Evolutionary conservation across 1,140 invertebrate genomes (phyloP).

Genomic region (Heliothis virescens): DNA sequence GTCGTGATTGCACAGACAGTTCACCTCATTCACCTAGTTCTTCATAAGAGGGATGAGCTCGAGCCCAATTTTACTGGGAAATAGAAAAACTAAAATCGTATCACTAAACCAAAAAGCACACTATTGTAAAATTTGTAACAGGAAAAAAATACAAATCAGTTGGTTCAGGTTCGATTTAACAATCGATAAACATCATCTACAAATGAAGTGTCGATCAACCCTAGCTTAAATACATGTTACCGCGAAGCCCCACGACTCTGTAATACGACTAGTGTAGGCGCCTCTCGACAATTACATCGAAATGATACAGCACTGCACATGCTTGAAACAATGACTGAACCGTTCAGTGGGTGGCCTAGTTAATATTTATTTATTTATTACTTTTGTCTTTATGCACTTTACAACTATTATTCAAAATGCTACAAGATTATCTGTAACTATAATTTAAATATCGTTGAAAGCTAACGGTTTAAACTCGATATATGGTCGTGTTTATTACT

Average conservation of each 20-base stretch:
- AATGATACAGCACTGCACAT: constrained; percentile 67
- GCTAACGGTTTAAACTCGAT: background rate
- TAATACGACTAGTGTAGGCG: constrained; percentile 68
- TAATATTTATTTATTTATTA: constrained; percentile 59
- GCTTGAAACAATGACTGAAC: constrained; percentile 76
- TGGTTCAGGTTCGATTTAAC: background rate
- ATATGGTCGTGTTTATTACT: background rate
- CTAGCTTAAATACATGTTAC: constrained; percentile 18
- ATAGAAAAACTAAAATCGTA: no score
- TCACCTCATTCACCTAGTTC: no score
- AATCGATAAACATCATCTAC: constrained; percentile 26
- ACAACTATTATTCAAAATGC: constrained; percentile 22
- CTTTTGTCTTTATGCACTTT: constrained; percentile 60
- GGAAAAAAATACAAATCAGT: background rate
- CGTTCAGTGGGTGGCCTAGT: constrained; percentile 72
- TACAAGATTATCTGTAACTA: constrained; percentile 20
- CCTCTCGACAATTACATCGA: constrained; percentile 71
- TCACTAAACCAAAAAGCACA: no score
- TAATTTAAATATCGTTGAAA: constrained; percentile 3
- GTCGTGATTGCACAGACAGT: no score
- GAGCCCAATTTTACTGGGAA: no score
- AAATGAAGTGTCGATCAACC: constrained; percentile 12
- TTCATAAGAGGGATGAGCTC: background rate
- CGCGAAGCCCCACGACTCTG: constrained; percentile 1
- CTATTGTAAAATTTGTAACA: background rate